Conservation (phyloP, 2,888 invertebrate species). For the Pimpla rufipes region DNA sequence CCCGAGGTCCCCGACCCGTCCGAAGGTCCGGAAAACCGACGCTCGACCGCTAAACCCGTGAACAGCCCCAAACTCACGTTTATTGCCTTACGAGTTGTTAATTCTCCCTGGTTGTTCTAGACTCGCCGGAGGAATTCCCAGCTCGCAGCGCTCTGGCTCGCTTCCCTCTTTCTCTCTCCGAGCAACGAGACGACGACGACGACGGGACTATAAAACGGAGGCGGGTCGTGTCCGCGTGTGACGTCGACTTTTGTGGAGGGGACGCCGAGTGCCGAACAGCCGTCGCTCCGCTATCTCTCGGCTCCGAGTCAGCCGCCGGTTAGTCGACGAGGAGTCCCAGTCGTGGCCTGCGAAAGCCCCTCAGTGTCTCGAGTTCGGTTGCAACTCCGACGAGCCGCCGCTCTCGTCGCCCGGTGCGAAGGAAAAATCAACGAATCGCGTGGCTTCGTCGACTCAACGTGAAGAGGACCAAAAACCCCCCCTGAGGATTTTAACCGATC, state of each 20-base stretch:
- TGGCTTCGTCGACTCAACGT: no score
- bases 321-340: slow-evolving; percentile 12
- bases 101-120: no score
- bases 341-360: slow-evolving; percentile 45
- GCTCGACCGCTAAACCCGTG: no score
- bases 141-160: no score
- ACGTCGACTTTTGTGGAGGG: slow-evolving; percentile 56
- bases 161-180: background rate
- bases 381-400: slow-evolving; percentile 47
- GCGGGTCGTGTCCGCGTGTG: slow-evolving; percentile 34
- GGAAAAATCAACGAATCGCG: background rate
- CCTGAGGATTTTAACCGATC: background rate
- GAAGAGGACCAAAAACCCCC: background rate
- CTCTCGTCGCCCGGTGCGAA: slow-evolving; percentile 44
- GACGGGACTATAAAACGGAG: slow-evolving; percentile 19
- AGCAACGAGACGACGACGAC: slow-evolving; percentile 29
- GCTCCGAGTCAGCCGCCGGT: slow-evolving; percentile 6
- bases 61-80: no score
- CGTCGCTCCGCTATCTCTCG: slow-evolving; percentile 13
- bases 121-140: no score
- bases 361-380: slow-evolving; percentile 59
- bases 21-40: no score
- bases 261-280: slow-evolving; percentile 48
- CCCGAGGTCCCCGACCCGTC: no score
- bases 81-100: no score